These are phyloP conservation scores for Gallinago stenura DNA, from an alignment of 2,797 vertebrate species.

Conservation along the genomic window DNA sequence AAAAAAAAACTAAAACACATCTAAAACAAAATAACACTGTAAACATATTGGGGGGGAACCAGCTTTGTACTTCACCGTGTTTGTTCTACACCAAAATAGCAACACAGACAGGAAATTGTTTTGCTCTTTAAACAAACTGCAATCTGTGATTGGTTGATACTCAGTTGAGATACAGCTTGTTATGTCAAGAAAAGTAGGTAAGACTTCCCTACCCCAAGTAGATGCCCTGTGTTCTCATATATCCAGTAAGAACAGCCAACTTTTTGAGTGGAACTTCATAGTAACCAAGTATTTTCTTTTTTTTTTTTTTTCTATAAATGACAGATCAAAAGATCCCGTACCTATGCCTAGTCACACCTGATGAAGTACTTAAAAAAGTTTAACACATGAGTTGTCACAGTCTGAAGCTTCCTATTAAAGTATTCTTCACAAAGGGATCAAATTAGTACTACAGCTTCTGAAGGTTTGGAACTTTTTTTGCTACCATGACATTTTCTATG, in stretches of 20 bases:
- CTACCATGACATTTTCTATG: constrained; percentile 23
- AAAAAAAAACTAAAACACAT: background rate
- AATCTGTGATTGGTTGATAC: background rate
- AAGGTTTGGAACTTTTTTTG: background rate
- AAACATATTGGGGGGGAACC: background rate
- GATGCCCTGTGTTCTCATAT: rapidly evolving
- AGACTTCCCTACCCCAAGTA: background rate
- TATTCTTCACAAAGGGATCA: background rate
- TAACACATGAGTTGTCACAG: background rate
- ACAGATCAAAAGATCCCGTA: constrained; percentile 4
- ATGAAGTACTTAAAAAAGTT: background rate
- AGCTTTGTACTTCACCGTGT: background rate
- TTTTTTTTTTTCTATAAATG: background rate
- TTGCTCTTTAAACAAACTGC: background rate
- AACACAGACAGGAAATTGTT: background rate
- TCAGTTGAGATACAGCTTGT: background rate
- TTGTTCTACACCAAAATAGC: background rate
- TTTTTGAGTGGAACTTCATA: background rate
- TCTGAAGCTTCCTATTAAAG: constrained; percentile 9
- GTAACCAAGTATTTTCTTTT: background rate
- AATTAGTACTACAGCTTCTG: background rate
- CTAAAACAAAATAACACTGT: background rate
- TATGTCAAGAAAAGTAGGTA: background rate
- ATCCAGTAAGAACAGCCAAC: background rate
- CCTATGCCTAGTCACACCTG: background rate